Conservation (phyloP, 1,140 invertebrate genomes). For the Harpegnathos saltator region DNA sequence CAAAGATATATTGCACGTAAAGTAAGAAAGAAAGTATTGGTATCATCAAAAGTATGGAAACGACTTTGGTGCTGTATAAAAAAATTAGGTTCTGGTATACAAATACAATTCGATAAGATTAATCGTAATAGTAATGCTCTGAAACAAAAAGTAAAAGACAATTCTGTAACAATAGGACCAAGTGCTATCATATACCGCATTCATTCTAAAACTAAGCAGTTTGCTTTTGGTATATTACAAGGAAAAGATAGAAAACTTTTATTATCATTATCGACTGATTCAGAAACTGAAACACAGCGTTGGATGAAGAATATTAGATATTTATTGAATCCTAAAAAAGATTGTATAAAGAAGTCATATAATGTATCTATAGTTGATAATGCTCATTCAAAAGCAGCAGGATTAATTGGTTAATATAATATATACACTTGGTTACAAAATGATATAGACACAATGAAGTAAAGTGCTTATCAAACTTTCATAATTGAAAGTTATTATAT, state of each 20-base stretch:
- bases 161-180: conserved; percentile 81
- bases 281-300: conserved; percentile 86
- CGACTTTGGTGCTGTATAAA: conserved; percentile 83
- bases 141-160: conserved; percentile 68
- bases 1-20: conserved; percentile 75
- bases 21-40: conserved; percentile 77
- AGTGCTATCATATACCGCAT: conserved; percentile 85
- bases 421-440: no score
- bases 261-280: conserved; percentile 85
- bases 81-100: conserved; percentile 76
- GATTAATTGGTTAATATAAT: conserved; percentile 81
- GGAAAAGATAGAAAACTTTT: conserved; percentile 85
- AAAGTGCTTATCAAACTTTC: no score
- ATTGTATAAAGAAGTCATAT: conserved; percentile 82
- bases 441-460: no score
- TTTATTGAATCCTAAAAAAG: conserved; percentile 82
- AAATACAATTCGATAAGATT: conserved; percentile 80
- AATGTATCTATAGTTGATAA: conserved; percentile 87
- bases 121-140: conserved; percentile 10
- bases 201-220: conserved; percentile 86
- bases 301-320: conserved; percentile 87
- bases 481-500: no score
- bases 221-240: conserved; percentile 86
- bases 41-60: conserved; percentile 82
- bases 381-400: conserved; percentile 85